These are phyloP conservation scores for Synergus japonicus DNA, from an alignment of 2,888 invertebrate species.

Conservation along the genomic window DNA sequence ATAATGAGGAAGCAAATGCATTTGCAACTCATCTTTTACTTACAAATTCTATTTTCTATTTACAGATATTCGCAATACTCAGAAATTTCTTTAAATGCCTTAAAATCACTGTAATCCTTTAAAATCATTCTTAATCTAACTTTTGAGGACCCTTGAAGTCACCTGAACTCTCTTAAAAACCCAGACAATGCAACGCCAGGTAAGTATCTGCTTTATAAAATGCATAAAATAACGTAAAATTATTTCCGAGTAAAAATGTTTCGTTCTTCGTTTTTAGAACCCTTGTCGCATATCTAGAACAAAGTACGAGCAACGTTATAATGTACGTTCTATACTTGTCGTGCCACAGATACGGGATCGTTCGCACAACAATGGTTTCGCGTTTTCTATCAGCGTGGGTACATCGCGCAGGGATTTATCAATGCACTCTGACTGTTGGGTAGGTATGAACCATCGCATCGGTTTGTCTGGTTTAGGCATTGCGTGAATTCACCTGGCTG, in stretches of 20 bases:
- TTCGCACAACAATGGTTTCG: constrained; percentile 52
- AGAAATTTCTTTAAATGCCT: too few relatives aligned
- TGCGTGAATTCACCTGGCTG: constrained; percentile 64
- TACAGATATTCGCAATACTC: too few relatives aligned
- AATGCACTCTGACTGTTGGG: constrained; percentile 51
- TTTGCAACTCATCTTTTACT: too few relatives aligned
- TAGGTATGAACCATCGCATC: constrained; percentile 32
- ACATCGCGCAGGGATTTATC: constrained; percentile 54
- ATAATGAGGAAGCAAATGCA: too few relatives aligned
- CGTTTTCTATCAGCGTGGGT: constrained; percentile 55
- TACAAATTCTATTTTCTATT: too few relatives aligned
- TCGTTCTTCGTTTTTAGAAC: background rate
- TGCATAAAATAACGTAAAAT: background rate
- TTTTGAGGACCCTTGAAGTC: too few relatives aligned
- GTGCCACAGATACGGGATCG: constrained; percentile 47
- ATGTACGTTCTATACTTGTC: constrained; percentile 19
- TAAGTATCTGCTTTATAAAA: too few relatives aligned
- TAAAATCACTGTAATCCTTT: too few relatives aligned
- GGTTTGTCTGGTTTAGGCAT: constrained; percentile 54
- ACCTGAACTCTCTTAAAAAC: too few relatives aligned
- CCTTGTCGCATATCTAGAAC: background rate
- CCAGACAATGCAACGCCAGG: too few relatives aligned
- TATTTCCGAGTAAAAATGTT: background rate
- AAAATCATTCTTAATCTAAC: too few relatives aligned
- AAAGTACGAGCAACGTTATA: background rate